A percentile compares a stretch with the other conserved stretches of the same genome.
Evolutionary conservation across 2,888 invertebrate genomes (phyloP).

Genomic region (Polia nebulosa): DNA sequence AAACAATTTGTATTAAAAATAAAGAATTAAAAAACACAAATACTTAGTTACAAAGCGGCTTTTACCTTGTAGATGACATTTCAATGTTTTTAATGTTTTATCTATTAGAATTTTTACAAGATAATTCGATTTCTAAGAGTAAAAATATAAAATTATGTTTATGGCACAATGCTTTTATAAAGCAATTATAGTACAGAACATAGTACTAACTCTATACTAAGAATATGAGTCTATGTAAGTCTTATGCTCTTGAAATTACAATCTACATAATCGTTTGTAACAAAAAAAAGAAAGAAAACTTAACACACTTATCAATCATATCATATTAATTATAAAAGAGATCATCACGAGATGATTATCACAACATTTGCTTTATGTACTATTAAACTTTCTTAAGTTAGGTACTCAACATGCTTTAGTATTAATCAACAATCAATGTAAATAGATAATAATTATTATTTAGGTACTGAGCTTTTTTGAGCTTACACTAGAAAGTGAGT

Average conservation of each 20-base stretch:
- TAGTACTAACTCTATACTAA: too few relatives aligned
- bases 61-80: too few relatives aligned
- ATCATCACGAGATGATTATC: slow-evolving; percentile 10
- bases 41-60: too few relatives aligned
- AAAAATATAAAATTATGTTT: too few relatives aligned
- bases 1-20: too few relatives aligned
- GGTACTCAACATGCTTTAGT: slow-evolving; percentile 7
- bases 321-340: slow-evolving; percentile 3
- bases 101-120: too few relatives aligned
- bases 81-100: too few relatives aligned
- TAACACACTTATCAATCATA: slow-evolving; percentile 1
- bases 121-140: too few relatives aligned
- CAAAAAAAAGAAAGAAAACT: slow-evolving; percentile 3
- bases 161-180: too few relatives aligned
- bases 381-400: slow-evolving; percentile 8
- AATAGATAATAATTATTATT: slow-evolving; percentile 8
- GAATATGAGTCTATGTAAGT: not conserved
- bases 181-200: too few relatives aligned
- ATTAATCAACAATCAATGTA: slow-evolving; percentile 13
- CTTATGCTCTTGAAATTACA: slow-evolving; percentile 8
- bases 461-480: slow-evolving; percentile 7
- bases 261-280: slow-evolving; percentile 9
- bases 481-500: slow-evolving; percentile 10
- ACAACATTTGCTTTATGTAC: slow-evolving; percentile 10
- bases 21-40: too few relatives aligned